Evolutionary conservation across 1,140 invertebrate genomes (phyloP).

Genomic region (Steinernema feltiae): DNA sequence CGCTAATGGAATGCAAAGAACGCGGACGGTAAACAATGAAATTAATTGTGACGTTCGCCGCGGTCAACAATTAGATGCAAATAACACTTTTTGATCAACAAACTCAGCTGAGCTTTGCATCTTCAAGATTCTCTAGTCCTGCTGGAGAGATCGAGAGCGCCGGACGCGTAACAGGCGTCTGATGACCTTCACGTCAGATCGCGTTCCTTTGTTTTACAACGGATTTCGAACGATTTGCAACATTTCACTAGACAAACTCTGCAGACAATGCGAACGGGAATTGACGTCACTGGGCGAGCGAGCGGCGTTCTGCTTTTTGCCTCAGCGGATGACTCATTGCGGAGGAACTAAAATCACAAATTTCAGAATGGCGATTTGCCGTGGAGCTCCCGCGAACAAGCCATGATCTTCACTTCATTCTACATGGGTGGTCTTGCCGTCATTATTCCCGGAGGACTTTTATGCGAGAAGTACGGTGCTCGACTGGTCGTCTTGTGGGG

Average conservation of each 20-base stretch:
- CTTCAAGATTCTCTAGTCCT: too few relatives aligned
- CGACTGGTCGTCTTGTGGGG: slow-evolving; percentile 44
- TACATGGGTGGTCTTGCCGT: slow-evolving; percentile 50
- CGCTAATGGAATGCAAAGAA: neutral
- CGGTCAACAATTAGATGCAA: too few relatives aligned
- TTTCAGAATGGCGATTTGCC: slow-evolving; percentile 46
- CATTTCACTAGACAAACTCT: neutral
- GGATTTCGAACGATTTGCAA: slow-evolving; percentile 9
- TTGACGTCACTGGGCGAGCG: slow-evolving; percentile 28
- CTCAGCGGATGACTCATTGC: slow-evolving; percentile 21
- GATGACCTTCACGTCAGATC: too few relatives aligned
- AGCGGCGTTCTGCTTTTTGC: slow-evolving; percentile 12
- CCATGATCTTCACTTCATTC: slow-evolving; percentile 53
- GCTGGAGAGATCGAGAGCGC: too few relatives aligned
- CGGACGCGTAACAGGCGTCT: too few relatives aligned
- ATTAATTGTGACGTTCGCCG: neutral
- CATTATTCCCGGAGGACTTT: slow-evolving; percentile 40
- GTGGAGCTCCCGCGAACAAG: slow-evolving; percentile 48
- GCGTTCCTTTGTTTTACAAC: slow-evolving; percentile 18
- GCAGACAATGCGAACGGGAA: neutral
- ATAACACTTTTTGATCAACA: neutral
- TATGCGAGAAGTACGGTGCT: slow-evolving; percentile 48
- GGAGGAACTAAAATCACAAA: neutral
- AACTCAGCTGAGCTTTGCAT: too few relatives aligned
- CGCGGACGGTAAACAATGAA: neutral